Percentiles rank a stretch among this genome's conserved stretches.
These are phyloP conservation scores for Stictocephala bisonia DNA, from an alignment of 2,888 invertebrate genomes.

Conservation along the genomic window DNA sequence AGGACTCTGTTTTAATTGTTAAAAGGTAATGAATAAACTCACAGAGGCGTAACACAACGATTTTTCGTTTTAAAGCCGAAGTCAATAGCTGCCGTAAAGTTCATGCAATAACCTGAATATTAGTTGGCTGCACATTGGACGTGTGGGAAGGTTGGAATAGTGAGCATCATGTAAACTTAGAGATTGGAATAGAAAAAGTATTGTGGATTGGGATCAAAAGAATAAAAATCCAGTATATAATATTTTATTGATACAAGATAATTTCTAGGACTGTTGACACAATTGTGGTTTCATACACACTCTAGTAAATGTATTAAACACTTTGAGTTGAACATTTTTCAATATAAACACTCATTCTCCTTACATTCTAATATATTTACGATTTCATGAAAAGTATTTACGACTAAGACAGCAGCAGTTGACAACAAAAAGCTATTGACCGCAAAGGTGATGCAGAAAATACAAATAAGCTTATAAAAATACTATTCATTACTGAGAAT, in stretches of 20 bases:
- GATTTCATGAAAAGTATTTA: too few species aligned
- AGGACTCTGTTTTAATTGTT: too few species aligned
- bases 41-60: too few species aligned
- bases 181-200: background rate
- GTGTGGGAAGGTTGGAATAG: background rate
- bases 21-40: too few species aligned
- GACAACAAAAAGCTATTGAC: too few species aligned
- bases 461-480: conserved; percentile 30
- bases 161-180: background rate
- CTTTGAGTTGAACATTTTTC: background rate
- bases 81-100: too few species aligned
- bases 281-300: conserved; percentile 11
- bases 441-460: too few species aligned
- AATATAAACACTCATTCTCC: conserved; percentile 30
- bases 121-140: too few species aligned
- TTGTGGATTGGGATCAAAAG: background rate
- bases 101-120: too few species aligned
- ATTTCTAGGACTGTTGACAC: conserved; percentile 30
- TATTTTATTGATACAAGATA: conserved; percentile 40
- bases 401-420: too few species aligned
- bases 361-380: background rate
- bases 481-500: conserved; percentile 1
- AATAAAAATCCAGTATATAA: conserved; percentile 26
- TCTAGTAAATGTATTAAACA: conserved; percentile 1
- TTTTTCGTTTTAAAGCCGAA: too few species aligned